These are phyloP conservation scores for Eunapius fragilis DNA, from an alignment of 37 sponge, comb jelly and placozoan genomes.

Conservation along the genomic window DNA sequence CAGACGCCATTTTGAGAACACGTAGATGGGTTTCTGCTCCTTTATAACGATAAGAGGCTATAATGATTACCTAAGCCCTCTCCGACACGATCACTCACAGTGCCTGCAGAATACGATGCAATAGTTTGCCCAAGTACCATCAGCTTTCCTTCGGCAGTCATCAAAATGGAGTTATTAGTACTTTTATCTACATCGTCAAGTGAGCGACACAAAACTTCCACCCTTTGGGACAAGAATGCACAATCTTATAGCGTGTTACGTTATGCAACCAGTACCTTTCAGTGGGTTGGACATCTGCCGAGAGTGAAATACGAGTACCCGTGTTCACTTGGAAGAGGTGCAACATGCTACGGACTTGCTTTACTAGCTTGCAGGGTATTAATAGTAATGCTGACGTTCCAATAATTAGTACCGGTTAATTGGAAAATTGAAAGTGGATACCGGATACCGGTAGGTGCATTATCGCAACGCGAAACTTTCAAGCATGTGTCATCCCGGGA, in stretches of 20 bases:
- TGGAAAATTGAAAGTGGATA: no score
- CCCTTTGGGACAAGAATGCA: no score
- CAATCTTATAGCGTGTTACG: not conserved
- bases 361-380: not conserved
- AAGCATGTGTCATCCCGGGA: no score
- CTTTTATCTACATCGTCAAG: conserved; percentile 16
- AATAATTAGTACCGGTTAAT: not conserved
- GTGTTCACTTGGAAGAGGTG: not conserved
- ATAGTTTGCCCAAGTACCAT: conserved; percentile 36
- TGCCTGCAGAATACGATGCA: conserved; percentile 45
- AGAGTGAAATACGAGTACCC: not conserved
- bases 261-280: not conserved
- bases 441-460: no score
- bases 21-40: conserved; percentile 54
- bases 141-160: conserved; percentile 51
- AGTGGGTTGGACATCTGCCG: not conserved
- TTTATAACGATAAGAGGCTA: no score
- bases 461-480: no score
- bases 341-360: not conserved
- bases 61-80: no score
- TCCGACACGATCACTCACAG: conserved; percentile 23
- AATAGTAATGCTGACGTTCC: not conserved
- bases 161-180: conserved; percentile 25
- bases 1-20: conserved; percentile 38
- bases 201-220: conserved; percentile 35